These are phyloP conservation scores for Acinonyx jubatus DNA, from an alignment of 2,113 vertebrate species.

Conservation along the genomic window DNA sequence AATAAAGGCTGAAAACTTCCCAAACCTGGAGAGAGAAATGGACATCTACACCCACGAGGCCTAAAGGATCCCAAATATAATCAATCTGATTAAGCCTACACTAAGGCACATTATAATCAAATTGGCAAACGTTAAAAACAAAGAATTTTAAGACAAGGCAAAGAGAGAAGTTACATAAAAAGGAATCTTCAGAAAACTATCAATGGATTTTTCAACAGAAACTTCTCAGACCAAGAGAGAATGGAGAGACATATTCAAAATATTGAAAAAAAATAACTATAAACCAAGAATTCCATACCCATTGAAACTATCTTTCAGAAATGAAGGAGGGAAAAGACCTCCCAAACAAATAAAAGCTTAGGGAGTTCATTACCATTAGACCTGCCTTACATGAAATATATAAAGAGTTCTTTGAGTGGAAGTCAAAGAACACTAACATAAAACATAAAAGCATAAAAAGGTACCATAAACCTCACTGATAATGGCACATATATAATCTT, in stretches of 20 bases:
- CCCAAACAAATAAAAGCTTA: neutral
- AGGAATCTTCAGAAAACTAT: neutral
- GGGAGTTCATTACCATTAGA: neutral
- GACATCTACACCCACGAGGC: neutral
- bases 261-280: neutral
- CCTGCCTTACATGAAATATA: neutral
- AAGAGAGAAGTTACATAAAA: neutral
- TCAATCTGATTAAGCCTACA: neutral
- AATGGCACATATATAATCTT: neutral
- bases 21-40: neutral
- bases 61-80: neutral
- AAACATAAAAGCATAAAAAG: neutral
- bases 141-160: neutral
- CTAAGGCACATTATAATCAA: neutral
- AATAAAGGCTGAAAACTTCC: neutral
- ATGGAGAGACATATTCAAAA: neutral
- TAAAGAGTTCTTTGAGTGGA: neutral
- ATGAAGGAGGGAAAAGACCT: neutral
- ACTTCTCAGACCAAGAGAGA: neutral
- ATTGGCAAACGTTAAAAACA: neutral
- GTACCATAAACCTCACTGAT: neutral
- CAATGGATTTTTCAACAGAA: neutral
- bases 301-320: neutral
- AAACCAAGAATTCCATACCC: neutral
- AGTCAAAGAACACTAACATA: neutral